Conservation (phyloP, 1,140 invertebrate genomes). For the Drosophila melanogaster region DNA sequence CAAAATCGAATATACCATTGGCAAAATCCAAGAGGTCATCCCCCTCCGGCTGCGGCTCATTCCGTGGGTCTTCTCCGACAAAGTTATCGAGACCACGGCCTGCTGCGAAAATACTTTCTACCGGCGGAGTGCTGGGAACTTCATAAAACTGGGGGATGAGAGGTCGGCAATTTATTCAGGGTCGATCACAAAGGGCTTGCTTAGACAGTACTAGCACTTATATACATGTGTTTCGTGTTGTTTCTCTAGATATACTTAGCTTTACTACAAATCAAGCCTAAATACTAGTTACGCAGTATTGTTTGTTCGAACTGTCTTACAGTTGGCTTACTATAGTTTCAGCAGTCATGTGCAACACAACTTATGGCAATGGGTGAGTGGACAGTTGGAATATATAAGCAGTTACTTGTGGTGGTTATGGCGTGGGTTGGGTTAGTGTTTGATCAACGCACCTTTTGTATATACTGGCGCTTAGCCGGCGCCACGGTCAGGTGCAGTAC, state of each 20-base stretch:
- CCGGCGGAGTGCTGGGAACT: constrained; percentile 43
- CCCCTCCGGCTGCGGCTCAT: constrained; percentile 6
- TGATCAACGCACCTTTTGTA: constrained; percentile 86
- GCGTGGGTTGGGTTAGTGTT: constrained; percentile 54
- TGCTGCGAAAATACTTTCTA: constrained; percentile 63
- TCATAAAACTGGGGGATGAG: constrained; percentile 73
- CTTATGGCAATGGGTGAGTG: constrained; percentile 28
- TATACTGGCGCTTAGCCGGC: constrained; percentile 85
- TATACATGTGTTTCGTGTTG: constrained; percentile 34
- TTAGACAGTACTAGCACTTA: constrained; percentile 58
- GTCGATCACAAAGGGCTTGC: constrained; percentile 66
- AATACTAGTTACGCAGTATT: constrained; percentile 18
- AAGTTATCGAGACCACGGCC: constrained; percentile 34
- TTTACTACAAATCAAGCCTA: constrained; percentile 36
- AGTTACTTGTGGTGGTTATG: constrained; percentile 50
- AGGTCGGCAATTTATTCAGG: constrained; percentile 70
- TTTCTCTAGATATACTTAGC: constrained; percentile 36
- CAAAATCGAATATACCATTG: constrained; percentile 56
- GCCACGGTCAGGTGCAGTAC: constrained; percentile 89
- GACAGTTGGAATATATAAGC: constrained; percentile 37
- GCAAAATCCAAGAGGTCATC: constrained; percentile 51
- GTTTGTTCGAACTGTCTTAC: constrained; percentile 25
- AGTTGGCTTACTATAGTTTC: constrained; percentile 9
- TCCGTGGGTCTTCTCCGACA: constrained; percentile 16
- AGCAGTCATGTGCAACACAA: constrained; percentile 30